Conservation (phyloP, 2,888 invertebrate genomes). For the Plebejus argus region DNA sequence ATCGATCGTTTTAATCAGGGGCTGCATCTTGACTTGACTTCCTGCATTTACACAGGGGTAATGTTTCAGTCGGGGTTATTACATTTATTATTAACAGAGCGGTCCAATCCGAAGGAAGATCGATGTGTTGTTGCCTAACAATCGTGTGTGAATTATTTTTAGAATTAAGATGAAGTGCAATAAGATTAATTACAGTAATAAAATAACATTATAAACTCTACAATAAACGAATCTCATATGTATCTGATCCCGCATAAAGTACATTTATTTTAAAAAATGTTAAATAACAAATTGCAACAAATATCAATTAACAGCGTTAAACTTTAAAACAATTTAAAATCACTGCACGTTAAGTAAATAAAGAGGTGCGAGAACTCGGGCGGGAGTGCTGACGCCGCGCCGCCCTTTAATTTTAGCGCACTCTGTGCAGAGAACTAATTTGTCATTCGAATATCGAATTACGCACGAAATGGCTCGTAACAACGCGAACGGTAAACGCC, state of each 20-base stretch:
- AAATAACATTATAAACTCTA: background rate
- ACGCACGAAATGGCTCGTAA: constrained; percentile 75
- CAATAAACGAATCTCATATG: background rate
- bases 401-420: constrained; percentile 71
- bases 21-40: constrained; percentile 28
- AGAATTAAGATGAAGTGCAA: background rate
- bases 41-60: constrained; percentile 24
- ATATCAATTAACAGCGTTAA: background rate
- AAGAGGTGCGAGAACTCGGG: constrained; percentile 36
- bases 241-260: too few relatives aligned
- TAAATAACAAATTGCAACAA: background rate
- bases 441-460: constrained; percentile 79
- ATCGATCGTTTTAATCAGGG: constrained; percentile 30
- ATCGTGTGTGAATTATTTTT: background rate
- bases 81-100: constrained; percentile 19
- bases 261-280: background rate
- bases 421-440: constrained; percentile 67
- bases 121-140: background rate
- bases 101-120: background rate
- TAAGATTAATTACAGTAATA: background rate
- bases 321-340: constrained; percentile 26
- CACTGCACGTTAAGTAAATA: constrained; percentile 28
- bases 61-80: background rate
- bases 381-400: constrained; percentile 47
- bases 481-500: constrained; percentile 67